These are phyloP conservation scores for Scrobipalpa atriplicella DNA, from an alignment of 2,888 invertebrate species.

Conservation along the genomic window DNA sequence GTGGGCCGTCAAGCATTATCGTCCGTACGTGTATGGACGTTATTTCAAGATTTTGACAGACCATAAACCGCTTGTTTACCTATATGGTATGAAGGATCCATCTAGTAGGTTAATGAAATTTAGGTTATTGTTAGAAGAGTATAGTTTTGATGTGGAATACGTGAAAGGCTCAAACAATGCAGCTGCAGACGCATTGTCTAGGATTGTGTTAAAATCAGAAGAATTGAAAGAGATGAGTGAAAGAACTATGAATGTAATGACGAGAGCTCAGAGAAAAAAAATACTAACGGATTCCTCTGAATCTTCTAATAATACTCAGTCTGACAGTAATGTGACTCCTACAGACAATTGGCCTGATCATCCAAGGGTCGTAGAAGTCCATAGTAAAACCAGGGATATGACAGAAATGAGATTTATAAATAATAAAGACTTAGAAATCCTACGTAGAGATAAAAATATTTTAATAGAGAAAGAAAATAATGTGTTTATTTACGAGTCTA, in stretches of 20 bases:
- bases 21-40: slow-evolving; percentile 17
- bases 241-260: slow-evolving; percentile 27
- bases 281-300: too few relatives aligned
- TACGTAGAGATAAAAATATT: not conserved
- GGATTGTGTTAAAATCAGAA: slow-evolving; percentile 24
- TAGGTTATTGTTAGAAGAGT: too few relatives aligned
- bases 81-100: too few relatives aligned
- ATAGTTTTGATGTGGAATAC: too few relatives aligned
- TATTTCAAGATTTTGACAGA: too few relatives aligned
- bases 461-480: slow-evolving; percentile 1
- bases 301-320: too few relatives aligned
- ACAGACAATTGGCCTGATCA: slow-evolving; percentile 35
- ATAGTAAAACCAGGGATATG: slow-evolving; percentile 25
- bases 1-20: slow-evolving; percentile 27
- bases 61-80: too few relatives aligned
- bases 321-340: not conserved
- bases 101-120: too few relatives aligned
- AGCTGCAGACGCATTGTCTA: too few relatives aligned
- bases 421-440: not conserved
- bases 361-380: slow-evolving; percentile 36
- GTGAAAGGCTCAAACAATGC: too few relatives aligned
- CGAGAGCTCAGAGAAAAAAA: slow-evolving; percentile 19
- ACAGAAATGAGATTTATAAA: slow-evolving; percentile 24
- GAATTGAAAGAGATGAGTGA: slow-evolving; percentile 33
- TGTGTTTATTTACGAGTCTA: not conserved